Percentiles rank a stretch among this genome's conserved stretches.
phyloP scores from a whole-genome alignment of 2,888 invertebrate genomes.

The Eristalinus sepulchralis region DNA sequence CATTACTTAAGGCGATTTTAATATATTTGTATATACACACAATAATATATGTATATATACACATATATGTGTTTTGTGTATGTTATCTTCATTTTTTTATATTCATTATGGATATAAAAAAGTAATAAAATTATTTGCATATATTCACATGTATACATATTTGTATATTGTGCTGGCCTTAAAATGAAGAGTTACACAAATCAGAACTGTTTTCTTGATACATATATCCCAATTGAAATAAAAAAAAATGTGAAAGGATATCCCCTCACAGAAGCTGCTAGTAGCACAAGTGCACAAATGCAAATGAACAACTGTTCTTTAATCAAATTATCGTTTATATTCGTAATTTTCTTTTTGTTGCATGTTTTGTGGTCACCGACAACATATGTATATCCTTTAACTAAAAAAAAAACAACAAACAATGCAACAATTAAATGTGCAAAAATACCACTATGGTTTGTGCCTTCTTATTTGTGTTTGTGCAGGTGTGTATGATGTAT shows the following conservation, averaged over 20 bases:
- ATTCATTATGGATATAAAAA: background rate
- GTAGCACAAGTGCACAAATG: slow-evolving; percentile 1
- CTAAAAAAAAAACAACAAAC: background rate
- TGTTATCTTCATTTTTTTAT: slow-evolving; percentile 10
- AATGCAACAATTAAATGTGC: slow-evolving; percentile 19
- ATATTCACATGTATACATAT: background rate
- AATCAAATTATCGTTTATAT: background rate
- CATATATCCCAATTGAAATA: slow-evolving; percentile 12
- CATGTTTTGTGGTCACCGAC: slow-evolving; percentile 59
- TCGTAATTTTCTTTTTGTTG: slow-evolving; percentile 10
- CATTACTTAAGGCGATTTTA: slow-evolving; percentile 70
- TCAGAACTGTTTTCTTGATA: slow-evolving; percentile 35
- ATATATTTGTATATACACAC: background rate
- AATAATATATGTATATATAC: slow-evolving; percentile 25
- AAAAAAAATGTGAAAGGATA: slow-evolving; percentile 21
- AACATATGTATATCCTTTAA: slow-evolving; percentile 22
- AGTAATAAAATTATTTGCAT: background rate
- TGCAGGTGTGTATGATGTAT: background rate
- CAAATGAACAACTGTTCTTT: background rate
- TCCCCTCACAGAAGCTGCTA: slow-evolving; percentile 9
- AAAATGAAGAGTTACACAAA: slow-evolving; percentile 11
- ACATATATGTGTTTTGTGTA: slow-evolving; percentile 4
- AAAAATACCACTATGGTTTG: background rate
- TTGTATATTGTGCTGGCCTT: background rate
- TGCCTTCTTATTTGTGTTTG: background rate